A percentile compares a stretch with the other conserved stretches of the same genome.
Conservation (phyloP, 2,888 invertebrate species). For the Spialia ferax region DNA sequence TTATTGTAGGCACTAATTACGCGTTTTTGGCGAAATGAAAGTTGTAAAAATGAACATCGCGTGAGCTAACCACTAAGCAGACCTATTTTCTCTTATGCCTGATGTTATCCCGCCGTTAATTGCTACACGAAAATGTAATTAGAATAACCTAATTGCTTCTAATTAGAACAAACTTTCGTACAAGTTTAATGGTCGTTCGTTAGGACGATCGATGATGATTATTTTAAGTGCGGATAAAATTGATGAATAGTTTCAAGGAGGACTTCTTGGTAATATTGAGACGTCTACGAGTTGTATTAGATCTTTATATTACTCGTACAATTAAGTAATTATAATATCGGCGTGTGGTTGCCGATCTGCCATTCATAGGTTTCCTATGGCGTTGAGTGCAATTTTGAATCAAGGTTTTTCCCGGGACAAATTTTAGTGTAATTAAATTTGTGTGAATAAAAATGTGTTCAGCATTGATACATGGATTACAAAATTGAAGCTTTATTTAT, state of each 20-base stretch:
- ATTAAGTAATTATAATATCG: no score
- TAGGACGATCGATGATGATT: background rate
- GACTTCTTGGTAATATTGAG: background rate
- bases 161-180: conserved; percentile 37
- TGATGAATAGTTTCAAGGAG: background rate
- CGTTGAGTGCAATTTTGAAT: no score
- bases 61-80: conserved; percentile 32
- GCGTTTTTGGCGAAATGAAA: conserved; percentile 6
- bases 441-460: no score
- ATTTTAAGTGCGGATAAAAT: conserved; percentile 25
- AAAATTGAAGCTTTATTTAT: no score
- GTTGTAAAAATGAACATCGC: conserved; percentile 18
- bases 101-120: conserved; percentile 39
- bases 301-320: background rate
- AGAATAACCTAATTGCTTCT: conserved; percentile 35
- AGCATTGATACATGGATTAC: no score
- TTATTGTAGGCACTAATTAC: background rate
- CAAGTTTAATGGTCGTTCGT: conserved; percentile 23
- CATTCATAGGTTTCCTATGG: no score
- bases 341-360: no score
- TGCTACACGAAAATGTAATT: conserved; percentile 44
- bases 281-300: background rate
- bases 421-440: no score
- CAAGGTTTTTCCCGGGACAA: no score
- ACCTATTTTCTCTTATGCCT: conserved; percentile 28